Evolutionary conservation across 2,113 vertebrate genomes (phyloP).

Genomic region (Erinaceus europaeus): DNA sequence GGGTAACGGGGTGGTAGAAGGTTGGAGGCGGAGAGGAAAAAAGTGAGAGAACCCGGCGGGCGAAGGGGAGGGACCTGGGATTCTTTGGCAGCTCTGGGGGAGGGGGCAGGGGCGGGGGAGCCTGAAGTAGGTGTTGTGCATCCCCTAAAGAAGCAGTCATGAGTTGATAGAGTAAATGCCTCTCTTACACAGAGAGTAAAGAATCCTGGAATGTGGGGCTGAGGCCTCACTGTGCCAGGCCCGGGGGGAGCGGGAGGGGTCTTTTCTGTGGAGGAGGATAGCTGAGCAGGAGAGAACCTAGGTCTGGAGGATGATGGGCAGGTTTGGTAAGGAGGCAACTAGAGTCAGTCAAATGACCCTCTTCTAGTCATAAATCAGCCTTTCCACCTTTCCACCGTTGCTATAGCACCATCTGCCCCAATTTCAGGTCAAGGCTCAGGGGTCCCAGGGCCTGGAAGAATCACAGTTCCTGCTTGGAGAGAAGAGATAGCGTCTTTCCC

Average conservation of each 20-base stretch:
- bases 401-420: conserved; percentile 45
- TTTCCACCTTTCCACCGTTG: conserved; percentile 27
- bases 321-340: neutral
- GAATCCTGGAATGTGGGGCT: neutral
- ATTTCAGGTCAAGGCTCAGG: conserved; percentile 63
- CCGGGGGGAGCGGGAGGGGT: neutral
- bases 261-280: neutral
- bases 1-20: neutral
- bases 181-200: neutral
- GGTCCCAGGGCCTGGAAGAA: conserved; percentile 58
- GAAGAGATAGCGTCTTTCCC: conserved; percentile 57
- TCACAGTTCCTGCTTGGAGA: conserved; percentile 57
- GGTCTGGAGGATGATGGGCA: neutral
- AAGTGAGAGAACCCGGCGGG: neutral
- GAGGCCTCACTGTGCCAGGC: neutral
- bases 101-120: neutral
- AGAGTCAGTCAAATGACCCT: conserved; percentile 19
- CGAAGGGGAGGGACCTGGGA: conserved; percentile 32
- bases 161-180: neutral
- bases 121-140: neutral
- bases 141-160: neutral
- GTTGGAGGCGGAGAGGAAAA: neutral
- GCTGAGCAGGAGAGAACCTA: neutral
- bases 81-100: neutral
- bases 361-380: conserved; percentile 34